These are phyloP conservation scores for Dione vanillae DNA, from an alignment of 2,888 invertebrate species.

Conservation along the genomic window DNA sequence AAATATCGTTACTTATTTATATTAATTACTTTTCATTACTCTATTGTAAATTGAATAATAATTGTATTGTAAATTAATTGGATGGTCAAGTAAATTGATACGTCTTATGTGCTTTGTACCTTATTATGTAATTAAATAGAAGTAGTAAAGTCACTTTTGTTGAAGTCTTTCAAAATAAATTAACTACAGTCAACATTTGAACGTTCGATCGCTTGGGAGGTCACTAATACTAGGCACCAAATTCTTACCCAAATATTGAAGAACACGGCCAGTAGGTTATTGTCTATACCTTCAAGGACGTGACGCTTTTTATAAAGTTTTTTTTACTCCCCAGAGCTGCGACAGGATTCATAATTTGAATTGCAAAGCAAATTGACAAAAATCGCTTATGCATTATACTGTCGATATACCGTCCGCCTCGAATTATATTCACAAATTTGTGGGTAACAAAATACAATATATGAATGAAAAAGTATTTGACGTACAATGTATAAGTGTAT, in stretches of 20 bases:
- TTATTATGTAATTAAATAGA: no score
- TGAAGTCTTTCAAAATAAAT: no score
- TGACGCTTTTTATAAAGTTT: conserved; percentile 51
- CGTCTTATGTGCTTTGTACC: no score
- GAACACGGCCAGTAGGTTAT: conserved; percentile 70
- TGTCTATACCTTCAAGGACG: conserved; percentile 62
- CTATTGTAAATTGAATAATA: no score
- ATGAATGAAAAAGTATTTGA: conserved; percentile 48
- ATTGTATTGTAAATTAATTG: no score
- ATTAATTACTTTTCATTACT: not conserved
- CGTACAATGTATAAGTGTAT: conserved; percentile 22
- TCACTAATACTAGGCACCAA: not conserved
- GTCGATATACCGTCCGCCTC: conserved; percentile 51
- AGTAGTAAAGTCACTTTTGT: no score
- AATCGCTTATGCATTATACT: conserved; percentile 69
- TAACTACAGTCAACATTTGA: not conserved
- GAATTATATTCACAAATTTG: conserved; percentile 72
- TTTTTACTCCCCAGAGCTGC: conserved; percentile 53
- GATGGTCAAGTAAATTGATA: no score
- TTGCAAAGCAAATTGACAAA: conserved; percentile 71
- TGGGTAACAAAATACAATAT: conserved; percentile 51
- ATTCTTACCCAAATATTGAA: conserved; percentile 11
- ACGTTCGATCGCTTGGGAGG: not conserved
- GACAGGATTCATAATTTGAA: conserved; percentile 61
- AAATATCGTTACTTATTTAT: not conserved